Base-by-base conservation (phyloP, 53 echinoderm and acorn worm genomes). In the Hippasteria phrygiana region DNA sequence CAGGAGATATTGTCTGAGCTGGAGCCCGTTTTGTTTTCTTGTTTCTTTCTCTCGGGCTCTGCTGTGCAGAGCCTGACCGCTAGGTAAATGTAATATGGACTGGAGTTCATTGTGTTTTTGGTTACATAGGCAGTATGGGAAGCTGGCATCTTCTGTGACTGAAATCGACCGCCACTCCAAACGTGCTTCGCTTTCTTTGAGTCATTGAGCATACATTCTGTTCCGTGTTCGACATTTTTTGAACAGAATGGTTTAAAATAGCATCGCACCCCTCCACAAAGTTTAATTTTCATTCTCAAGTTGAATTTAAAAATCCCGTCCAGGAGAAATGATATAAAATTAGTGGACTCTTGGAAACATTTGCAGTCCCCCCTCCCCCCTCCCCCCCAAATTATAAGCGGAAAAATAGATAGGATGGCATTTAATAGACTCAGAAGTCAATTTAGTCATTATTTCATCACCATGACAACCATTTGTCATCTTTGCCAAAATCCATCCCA, bases 1-100 rank as follows among this genome's bases (percentile, higher is more conserved):
- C 85, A 48, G 85, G 53, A 85, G 85, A 85, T 70, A 85, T 85
- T 85, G 85, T 71, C 85, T 34, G 40, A 59, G 83, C 66, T 67
- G 66, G 67, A n/a, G n/a, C n/a, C n/a, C n/a, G n/a, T n/a, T n/a
- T n/a, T n/a, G n/a, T n/a, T n/a, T n/a, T n/a, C n/a, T n/a, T 83
- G 83, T 67, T 35, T 67, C n/a, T 83, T 70, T 24, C 5, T 71
- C 17, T 43, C 35, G 3, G 70, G 5, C 34, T 35, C 1, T 13
- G 35, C 36, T 28, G 70, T 1, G 18, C 53, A 4, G n/a, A 83
- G n/a, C 67, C 43, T 28, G 24, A 45, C 71, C 33, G 71, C 85
- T 85, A 48, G 85, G 85, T 71, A 71, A 85, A 85, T 55, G 71
- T 85, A 36, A 85, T 50, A 71, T 50, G 85, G 35, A 37, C 35